Evolutionary conservation across 2,113 vertebrate genomes (phyloP).

Genomic region (Crotalus helleri): DNA sequence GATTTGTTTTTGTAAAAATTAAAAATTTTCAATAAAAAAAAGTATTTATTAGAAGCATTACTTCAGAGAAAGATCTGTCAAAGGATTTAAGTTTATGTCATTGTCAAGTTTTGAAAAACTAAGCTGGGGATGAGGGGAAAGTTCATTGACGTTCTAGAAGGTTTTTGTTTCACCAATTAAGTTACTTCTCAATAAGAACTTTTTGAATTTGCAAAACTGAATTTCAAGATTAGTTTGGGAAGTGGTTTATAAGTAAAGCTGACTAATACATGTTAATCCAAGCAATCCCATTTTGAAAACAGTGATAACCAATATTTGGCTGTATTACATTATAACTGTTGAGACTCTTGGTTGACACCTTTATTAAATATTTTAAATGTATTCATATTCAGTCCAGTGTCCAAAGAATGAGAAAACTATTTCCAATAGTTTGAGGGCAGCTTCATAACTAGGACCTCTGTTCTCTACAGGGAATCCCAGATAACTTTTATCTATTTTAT

Average conservation of each 20-base stretch:
- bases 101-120: slow-evolving; percentile 29
- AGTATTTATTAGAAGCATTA: slow-evolving; percentile 45
- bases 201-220: neutral
- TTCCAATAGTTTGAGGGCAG: neutral
- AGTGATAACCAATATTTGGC: neutral
- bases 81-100: slow-evolving; percentile 42
- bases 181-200: neutral
- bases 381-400: neutral
- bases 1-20: no score
- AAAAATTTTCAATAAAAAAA: no score
- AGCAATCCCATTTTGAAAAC: neutral
- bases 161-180: neutral
- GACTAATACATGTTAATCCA: neutral
- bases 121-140: slow-evolving; percentile 29
- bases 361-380: neutral
- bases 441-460: neutral
- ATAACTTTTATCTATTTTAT: neutral
- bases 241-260: neutral
- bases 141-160: slow-evolving; percentile 46
- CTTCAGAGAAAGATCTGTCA: slow-evolving; percentile 44
- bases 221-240: neutral
- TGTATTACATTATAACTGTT: neutral
- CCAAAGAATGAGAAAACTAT: neutral
- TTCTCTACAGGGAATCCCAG: neutral
- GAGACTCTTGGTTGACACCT: neutral